Percentiles rank a stretch among this genome's conserved stretches.
phyloP scores from a whole-genome alignment of 2,888 invertebrate genomes.

The Plusia festucae region DNA sequence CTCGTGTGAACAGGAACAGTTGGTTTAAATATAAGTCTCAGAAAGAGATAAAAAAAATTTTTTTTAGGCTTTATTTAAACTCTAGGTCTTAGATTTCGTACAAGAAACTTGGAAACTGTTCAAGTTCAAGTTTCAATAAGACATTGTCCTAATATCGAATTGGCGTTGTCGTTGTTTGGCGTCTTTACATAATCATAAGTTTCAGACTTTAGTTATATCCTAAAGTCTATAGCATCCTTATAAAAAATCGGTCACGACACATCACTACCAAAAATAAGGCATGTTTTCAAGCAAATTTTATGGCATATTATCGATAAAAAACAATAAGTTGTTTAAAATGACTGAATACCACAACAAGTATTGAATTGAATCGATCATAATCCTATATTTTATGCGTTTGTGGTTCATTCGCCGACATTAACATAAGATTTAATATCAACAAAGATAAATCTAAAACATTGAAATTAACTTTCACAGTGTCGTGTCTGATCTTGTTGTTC shows the following conservation, averaged over 20 bases:
- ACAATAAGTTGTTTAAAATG: not conserved
- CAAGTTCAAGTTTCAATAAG: no score
- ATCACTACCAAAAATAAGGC: no score
- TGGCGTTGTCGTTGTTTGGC: no score
- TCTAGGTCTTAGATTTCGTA: not conserved
- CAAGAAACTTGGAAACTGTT: no score
- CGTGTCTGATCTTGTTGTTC: slow-evolving; percentile 65
- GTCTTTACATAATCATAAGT: no score
- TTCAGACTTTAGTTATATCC: no score
- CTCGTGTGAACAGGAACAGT: slow-evolving; percentile 18
- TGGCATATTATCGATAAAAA: no score
- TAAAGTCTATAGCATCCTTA: no score
- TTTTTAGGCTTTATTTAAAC: not conserved
- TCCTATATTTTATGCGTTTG: slow-evolving; percentile 7
- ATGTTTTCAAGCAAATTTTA: no score
- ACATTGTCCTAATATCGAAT: no score
- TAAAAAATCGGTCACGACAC: no score
- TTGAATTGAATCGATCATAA: not conserved
- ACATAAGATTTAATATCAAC: slow-evolving; percentile 37
- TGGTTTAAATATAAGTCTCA: not conserved
- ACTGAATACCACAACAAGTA: not conserved
- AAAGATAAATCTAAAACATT: slow-evolving; percentile 28
- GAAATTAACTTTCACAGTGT: slow-evolving; percentile 35
- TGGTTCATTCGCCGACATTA: slow-evolving; percentile 15
- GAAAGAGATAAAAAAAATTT: not conserved